A percentile compares a stretch with the other conserved stretches of the same genome.
These are phyloP conservation scores for Dipus sagitta DNA, from an alignment of 2,797 vertebrate genomes.

Conservation along the genomic window DNA sequence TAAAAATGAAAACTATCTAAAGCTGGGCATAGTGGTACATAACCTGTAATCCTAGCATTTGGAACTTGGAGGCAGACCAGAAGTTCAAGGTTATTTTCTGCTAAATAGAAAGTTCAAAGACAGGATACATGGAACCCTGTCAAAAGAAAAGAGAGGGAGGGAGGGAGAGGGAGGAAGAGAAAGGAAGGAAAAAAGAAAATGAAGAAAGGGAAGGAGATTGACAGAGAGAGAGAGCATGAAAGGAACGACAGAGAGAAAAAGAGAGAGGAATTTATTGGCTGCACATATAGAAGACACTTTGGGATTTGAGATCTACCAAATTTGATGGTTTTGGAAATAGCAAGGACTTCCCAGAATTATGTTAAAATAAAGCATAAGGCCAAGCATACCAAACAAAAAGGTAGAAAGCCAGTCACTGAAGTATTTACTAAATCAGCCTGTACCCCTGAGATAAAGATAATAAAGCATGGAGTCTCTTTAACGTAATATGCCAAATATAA, in stretches of 20 bases:
- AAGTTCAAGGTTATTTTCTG: not conserved
- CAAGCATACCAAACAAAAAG: not conserved
- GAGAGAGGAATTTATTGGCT: not conserved
- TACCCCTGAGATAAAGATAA: not conserved
- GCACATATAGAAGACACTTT: not conserved
- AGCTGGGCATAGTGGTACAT: not conserved
- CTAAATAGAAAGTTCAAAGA: not conserved
- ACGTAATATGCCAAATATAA: not conserved
- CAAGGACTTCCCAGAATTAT: not conserved
- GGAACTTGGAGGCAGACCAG: not conserved
- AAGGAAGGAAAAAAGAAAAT: not conserved
- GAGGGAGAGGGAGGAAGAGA: not conserved
- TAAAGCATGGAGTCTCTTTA: not conserved
- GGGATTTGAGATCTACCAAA: not conserved
- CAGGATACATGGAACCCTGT: not conserved
- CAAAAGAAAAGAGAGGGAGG: not conserved
- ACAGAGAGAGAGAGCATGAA: too few species aligned
- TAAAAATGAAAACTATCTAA: not conserved
- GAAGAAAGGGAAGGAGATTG: not conserved
- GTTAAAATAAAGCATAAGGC: conserved; percentile 14
- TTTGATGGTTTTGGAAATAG: not conserved
- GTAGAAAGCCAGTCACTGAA: not conserved
- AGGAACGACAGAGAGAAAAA: too few species aligned
- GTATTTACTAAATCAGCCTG: not conserved
- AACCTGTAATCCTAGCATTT: not conserved